Evolutionary conservation across 2,113 vertebrate genomes (phyloP), one percentile per base, ranked within the genome.

Genomic region (Ursus arctos): DNA sequence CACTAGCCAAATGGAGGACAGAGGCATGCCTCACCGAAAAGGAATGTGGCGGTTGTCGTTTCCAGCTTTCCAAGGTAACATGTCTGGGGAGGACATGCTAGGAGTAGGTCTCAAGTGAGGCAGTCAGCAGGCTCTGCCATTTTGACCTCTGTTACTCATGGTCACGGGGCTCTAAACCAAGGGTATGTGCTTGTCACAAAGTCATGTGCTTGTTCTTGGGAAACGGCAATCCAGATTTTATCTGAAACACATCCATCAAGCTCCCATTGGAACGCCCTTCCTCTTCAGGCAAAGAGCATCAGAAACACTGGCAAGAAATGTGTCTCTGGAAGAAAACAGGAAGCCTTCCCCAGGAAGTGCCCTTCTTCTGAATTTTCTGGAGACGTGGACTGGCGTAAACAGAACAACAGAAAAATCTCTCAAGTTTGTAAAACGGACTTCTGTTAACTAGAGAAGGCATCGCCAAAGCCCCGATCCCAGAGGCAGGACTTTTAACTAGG

Each of bases 161-260:
- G 40, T 49, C 49, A 1, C 10, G 33, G n/a, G 81, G 47, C 84
- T 77, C 71, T 71, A 92, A 80, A 67, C 33, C 40, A 87, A 63
- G 51, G 4, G 1, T 51, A 33, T 86, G 65, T 95, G 79, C 69
- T 90, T 77, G 36, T 72, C 84, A 53, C 57, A 77, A 92, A 94
- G 43, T 55, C n/a, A 79, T 51, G 19, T 61, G 21, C 77, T 91
- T 88, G 51, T 95, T 94, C 96, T 90, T 90, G 71, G 71, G 80
- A 92, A 97, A 96, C 81, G 53, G 83, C 74, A 77, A 95, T 21
- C 11, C 36, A 77, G 95, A 95, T 94, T 96, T 94, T 87, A 91
- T 81, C 84, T 82, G 67, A 81, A 94, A 59, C 21, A 85, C 71
- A 53, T 69, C 93, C 86, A 82, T 92, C 87, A 72, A 28, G 55